Evolutionary conservation across 2,888 invertebrate species (phyloP).

Genomic region (Phytoseiulus persimilis): DNA sequence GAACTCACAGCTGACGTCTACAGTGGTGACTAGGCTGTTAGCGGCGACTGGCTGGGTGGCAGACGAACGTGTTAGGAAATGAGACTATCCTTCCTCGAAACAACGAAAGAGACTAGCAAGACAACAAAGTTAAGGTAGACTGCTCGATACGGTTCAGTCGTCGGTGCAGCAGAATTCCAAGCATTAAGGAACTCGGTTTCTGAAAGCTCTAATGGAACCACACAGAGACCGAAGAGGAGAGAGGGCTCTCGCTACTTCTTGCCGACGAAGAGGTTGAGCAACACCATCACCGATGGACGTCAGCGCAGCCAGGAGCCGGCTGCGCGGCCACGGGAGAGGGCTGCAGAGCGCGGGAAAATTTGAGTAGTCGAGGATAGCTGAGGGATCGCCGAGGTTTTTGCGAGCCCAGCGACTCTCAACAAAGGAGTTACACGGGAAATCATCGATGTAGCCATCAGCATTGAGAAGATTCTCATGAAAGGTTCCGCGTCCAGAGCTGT

Average conservation of each 20-base stretch:
- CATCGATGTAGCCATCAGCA: too few species aligned
- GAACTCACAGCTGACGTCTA: not conserved
- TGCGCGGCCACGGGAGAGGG: not conserved
- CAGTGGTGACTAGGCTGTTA: not conserved
- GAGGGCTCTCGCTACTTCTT: not conserved
- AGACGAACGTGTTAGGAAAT: not conserved
- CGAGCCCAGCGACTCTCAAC: too few species aligned
- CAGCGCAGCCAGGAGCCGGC: not conserved
- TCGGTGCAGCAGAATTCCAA: not conserved
- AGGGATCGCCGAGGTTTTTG: too few species aligned
- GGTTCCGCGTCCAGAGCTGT: too few species aligned
- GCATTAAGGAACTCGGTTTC: not conserved
- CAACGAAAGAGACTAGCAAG: not conserved
- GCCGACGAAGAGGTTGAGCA: not conserved
- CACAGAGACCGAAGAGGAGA: not conserved
- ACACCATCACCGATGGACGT: not conserved
- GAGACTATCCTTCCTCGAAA: not conserved
- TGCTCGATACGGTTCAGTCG: not conserved
- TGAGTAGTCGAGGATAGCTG: not conserved
- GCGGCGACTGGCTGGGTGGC: not conserved
- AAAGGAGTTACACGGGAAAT: too few species aligned
- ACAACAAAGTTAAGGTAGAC: not conserved
- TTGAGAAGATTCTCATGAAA: too few species aligned
- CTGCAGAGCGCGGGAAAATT: not conserved
- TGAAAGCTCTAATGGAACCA: not conserved